Evolutionary conservation across 2,113 vertebrate genomes (phyloP).

Genomic region (Sebastes schlegelii): DNA sequence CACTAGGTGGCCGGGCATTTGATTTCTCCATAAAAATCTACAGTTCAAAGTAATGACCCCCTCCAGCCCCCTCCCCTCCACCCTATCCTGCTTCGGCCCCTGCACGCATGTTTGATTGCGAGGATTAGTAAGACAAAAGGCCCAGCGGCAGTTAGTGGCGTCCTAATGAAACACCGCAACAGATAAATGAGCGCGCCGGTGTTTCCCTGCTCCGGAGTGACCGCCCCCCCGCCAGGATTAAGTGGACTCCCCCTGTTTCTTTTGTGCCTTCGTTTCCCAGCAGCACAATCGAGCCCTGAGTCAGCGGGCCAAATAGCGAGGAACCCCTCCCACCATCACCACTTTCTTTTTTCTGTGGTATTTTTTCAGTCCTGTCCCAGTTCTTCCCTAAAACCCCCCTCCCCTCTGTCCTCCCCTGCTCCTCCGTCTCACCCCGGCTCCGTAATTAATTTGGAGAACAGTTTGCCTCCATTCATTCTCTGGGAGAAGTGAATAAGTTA

Average conservation of each 20-base stretch:
- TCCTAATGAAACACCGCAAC: slow-evolving; percentile 75
- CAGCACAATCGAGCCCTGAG: slow-evolving; percentile 61
- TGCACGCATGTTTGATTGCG: slow-evolving; percentile 70
- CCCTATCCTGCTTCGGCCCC: slow-evolving; percentile 9
- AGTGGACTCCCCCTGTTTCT: slow-evolving; percentile 81
- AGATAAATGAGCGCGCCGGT: slow-evolving; percentile 61
- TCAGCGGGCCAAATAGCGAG: slow-evolving; percentile 43
- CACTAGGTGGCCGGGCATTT: slow-evolving; percentile 56
- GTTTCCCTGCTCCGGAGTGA: slow-evolving; percentile 67
- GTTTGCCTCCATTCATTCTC: slow-evolving; percentile 38
- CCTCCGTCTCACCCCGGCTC: neutral
- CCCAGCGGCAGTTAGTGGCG: slow-evolving; percentile 59
- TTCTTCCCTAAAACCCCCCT: neutral
- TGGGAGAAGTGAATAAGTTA: slow-evolving; percentile 44
- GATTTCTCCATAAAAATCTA: slow-evolving; percentile 58
- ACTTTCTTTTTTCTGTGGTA: slow-evolving; percentile 35
- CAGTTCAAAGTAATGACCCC: slow-evolving; percentile 42
- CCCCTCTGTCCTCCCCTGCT: accelerated
- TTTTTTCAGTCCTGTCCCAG: slow-evolving; percentile 10
- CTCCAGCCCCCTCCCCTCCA: neutral
- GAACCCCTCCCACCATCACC: neutral
- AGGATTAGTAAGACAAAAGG: slow-evolving; percentile 76
- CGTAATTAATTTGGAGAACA: slow-evolving; percentile 50
- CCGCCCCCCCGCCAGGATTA: slow-evolving; percentile 72
- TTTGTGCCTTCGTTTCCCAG: slow-evolving; percentile 79